Base-by-base conservation (phyloP, 1,140 invertebrate species). In the Drosophila carrolli region DNA sequence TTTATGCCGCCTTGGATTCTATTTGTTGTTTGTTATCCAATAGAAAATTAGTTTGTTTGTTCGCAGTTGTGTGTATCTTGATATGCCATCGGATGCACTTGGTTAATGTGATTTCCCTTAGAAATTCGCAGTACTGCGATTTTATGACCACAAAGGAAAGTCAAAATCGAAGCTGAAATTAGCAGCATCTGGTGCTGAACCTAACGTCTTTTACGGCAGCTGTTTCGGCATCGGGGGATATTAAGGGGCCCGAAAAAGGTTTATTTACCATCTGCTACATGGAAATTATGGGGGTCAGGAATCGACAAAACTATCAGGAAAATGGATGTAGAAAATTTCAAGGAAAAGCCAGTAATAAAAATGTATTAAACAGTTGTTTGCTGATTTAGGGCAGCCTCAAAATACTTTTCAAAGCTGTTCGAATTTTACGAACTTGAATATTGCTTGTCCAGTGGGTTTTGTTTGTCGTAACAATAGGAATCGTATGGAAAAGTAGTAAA, bases 1-100 rank as follows among this genome's bases (percentile, higher is more conserved):
- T 57, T 41, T 37, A 37, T 70, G 65, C 43, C 65, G 16, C 44
- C n/a, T 23, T 10, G 35, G 27, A 41, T n/a, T 19, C 29, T 23
- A n/a, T 27, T 58, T 58, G n/a, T 47, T 40, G 44, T 41, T 66
- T 66, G 37, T 60, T 60, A 61, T 53, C 68, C 56, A 61, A 77
- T 76, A 58, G 74, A 78, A 78, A 78, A 78, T 78, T 62, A 77
- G 75, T 58, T 78, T 77, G 51, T 71, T 77, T 77, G 73, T 77
- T 38, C 27, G 56, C 16, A 6, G 7, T 40, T 40, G 27, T 9
- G 7, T 50, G 47, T 14, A 14, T 32, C 35, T 32, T 23, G 32
- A 37, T 59, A 47, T 23, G 44, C 19, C 27, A 13, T n/a, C 23
- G 19, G 5, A 54, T 41, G 47, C 47, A 61, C 47, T 61, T 8